Base-by-base conservation (phyloP, 2,113 vertebrate genomes). In the Oncorhynchus tshawytscha region DNA sequence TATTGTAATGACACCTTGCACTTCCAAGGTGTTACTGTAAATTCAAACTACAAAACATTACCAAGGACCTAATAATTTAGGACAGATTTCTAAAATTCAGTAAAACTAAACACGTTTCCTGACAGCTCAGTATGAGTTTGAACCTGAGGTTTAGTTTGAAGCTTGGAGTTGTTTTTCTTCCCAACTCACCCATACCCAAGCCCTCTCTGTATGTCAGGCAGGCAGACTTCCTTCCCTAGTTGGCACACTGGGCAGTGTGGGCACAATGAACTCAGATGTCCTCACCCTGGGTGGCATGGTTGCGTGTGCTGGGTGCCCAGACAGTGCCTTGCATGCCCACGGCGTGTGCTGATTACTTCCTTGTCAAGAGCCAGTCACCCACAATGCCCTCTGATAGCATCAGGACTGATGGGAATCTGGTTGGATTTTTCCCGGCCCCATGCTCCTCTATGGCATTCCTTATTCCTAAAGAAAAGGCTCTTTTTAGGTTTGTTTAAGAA, bases 281-380 rank as follows among this genome's bases (percentile, higher is more conserved):
- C 59, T 70, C 69, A 9, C 16, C 24, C 49, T 87, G 85, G 85
- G 79, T 87, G 81, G 83, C 79, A 81, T 54, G 29, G 70, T 13
- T 60, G 65, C 12, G 24, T 70, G 49, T 29, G 51, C 18, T 67
- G 64, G 48, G 54, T 18, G 22, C 68, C 60, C 65, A 72, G 48
- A 29, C 49, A 51, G 62, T 70, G 68, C 51, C 76, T 25, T 54
- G 0, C 67, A 48, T 60, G 27, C 71, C 39, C 67, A 71, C 78
- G 73, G 51, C 29, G 51, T 48, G 25, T 45, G 67, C 60, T 49
- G 78, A 77, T 83, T 81, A 68, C 70, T 62, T 74, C 66, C 74
- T 85, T 78, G 72, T 84, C 22, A 12, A 71, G 77, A 64, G 27
- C 68, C 62, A 74, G 67, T 83, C 73, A 62, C 67, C 78, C 81